These are phyloP conservation scores for Aythya baeri DNA, from an alignment of 2,113 vertebrate genomes.

Conservation along the genomic window DNA sequence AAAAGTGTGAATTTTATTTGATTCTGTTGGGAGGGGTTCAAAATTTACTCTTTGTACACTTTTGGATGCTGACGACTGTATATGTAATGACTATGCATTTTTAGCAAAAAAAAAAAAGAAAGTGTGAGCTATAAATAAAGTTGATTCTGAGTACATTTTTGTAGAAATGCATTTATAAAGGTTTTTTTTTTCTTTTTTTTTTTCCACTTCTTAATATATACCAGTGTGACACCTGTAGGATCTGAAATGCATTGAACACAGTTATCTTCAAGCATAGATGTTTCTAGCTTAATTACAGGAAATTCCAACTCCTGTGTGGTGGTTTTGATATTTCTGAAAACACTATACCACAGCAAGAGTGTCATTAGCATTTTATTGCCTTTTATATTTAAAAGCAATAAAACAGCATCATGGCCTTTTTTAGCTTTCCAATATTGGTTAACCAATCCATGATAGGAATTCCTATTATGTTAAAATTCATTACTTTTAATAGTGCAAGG, in stretches of 20 bases:
- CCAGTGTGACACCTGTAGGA: not conserved
- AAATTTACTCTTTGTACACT: constrained; percentile 62
- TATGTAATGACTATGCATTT: constrained; percentile 78
- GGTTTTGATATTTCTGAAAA: not conserved
- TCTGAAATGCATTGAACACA: not conserved
- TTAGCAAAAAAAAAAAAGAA: constrained; percentile 52
- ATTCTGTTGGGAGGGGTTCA: constrained; percentile 60
- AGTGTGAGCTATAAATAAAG: constrained; percentile 77
- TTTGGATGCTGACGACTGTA: constrained; percentile 74
- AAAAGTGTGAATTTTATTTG: constrained; percentile 56
- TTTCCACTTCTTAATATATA: not conserved
- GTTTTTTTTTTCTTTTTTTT: not conserved
- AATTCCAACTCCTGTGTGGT: not conserved
- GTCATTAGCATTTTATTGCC: not conserved
- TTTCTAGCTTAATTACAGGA: not conserved
- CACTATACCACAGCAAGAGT: not conserved
- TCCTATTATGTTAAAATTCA: not conserved
- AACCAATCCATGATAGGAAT: not conserved
- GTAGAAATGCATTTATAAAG: constrained; percentile 56
- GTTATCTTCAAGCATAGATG: not conserved
- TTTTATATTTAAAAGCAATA: not conserved
- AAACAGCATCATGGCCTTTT: not conserved
- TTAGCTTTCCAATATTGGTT: not conserved
- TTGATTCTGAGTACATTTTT: constrained; percentile 70
- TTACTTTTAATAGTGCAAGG: not conserved